Percentiles rank a stretch among this genome's conserved stretches.
Conservation (phyloP, 2,797 vertebrate genomes). For the Podarcis lilfordi region DNA sequence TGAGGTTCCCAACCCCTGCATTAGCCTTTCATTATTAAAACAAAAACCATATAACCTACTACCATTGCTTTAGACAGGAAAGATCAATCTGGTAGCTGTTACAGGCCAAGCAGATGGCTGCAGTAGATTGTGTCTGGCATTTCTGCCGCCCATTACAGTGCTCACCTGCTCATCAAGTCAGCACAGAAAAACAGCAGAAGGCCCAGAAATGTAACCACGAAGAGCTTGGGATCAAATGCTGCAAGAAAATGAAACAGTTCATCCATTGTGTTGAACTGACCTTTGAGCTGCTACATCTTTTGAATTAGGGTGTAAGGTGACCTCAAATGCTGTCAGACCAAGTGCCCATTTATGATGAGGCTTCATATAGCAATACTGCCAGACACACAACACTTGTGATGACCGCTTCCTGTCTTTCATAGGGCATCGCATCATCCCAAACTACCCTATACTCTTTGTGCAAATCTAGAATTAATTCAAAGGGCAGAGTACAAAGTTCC, state of each 20-base stretch:
- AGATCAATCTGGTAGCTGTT: neutral
- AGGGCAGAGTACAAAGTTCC: neutral
- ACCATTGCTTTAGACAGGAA: neutral
- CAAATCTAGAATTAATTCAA: neutral
- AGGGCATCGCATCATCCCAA: neutral
- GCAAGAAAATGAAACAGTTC: slow-evolving; percentile 49
- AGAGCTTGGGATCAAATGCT: slow-evolving; percentile 92
- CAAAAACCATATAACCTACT: neutral
- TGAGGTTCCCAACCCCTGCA: neutral
- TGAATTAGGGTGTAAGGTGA: neutral
- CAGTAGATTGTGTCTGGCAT: neutral
- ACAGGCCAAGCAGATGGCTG: neutral
- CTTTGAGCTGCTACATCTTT: neutral
- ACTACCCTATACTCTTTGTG: too few species aligned
- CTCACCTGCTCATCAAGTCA: slow-evolving; percentile 91
- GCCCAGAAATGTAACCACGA: slow-evolving; percentile 89
- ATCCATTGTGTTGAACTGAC: neutral
- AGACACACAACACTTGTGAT: neutral
- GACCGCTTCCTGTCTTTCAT: neutral
- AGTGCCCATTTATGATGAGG: neutral
- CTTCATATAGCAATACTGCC: neutral
- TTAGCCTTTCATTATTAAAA: too few species aligned
- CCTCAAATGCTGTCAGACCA: neutral
- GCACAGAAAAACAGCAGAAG: slow-evolving; percentile 87
- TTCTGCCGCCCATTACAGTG: neutral